Conservation (phyloP, 2,888 invertebrate genomes). For the Epinotia demarniana region DNA sequence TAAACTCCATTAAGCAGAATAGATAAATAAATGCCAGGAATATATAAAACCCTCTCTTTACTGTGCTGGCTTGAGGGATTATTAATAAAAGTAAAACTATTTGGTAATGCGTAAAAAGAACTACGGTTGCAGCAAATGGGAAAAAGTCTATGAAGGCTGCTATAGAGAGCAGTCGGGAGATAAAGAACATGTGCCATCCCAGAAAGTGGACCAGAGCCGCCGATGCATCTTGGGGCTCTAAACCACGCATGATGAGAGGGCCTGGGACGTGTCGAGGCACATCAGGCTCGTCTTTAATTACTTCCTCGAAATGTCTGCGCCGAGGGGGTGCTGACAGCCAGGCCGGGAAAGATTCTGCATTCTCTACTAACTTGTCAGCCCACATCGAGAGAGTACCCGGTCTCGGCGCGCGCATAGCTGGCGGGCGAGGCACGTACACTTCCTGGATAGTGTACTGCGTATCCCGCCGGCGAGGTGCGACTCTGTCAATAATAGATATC, state of each 20-base stretch:
- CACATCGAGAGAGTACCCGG: slow-evolving; percentile 73
- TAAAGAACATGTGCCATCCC: slow-evolving; percentile 91
- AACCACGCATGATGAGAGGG: slow-evolving; percentile 84
- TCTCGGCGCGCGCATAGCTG: slow-evolving; percentile 73
- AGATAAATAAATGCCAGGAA: slow-evolving; percentile 90
- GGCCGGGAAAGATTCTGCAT: slow-evolving; percentile 81
- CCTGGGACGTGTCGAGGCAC: slow-evolving; percentile 73
- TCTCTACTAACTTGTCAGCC: slow-evolving; percentile 82
- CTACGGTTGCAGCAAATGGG: slow-evolving; percentile 84
- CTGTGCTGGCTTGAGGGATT: slow-evolving; percentile 85
- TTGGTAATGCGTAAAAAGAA: slow-evolving; percentile 86
- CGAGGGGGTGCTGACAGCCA: slow-evolving; percentile 81
- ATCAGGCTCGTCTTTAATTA: slow-evolving; percentile 71
- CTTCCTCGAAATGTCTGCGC: slow-evolving; percentile 70
- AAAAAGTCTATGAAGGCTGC: slow-evolving; percentile 89
- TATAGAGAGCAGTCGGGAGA: slow-evolving; percentile 89
- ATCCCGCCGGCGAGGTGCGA: slow-evolving; percentile 66
- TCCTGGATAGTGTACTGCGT: slow-evolving; percentile 69
- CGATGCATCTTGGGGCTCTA: slow-evolving; percentile 90
- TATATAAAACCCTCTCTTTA: slow-evolving; percentile 85
- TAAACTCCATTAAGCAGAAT: slow-evolving; percentile 91
- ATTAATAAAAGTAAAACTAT: slow-evolving; percentile 87
- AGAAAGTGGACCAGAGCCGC: slow-evolving; percentile 88
- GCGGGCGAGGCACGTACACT: slow-evolving; percentile 81
- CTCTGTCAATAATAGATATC: slow-evolving; percentile 71